Evolutionary conservation across 2,888 invertebrate genomes (phyloP), one percentile per base, ranked within the genome.

Genomic region (Melangyna quadrimaculata): DNA sequence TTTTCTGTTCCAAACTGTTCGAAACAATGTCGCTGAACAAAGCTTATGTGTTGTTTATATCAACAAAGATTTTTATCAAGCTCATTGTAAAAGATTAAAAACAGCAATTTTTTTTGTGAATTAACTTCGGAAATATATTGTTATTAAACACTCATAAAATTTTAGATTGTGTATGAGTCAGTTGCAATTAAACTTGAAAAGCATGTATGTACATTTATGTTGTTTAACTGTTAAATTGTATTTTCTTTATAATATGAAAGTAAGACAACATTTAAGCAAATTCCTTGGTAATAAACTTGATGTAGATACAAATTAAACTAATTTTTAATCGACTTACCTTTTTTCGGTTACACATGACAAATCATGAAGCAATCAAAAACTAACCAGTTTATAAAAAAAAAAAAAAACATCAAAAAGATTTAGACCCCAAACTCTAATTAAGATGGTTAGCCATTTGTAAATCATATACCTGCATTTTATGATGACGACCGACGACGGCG

Each of bases 311-410:
- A 7, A 57, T n/a, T 4, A 29, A 53, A 57, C 19, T 5, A 29
- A 29, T 32, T 55, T 32, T 17, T 2, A 24, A n/a, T 57, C 22
- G 12, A 6, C 19, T 7, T 22, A 59, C 6, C n/a, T n/a, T n/a
- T 43, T 61, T 61, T 61, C 14, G 24, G 61, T 61, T 43, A 61
- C 61, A 40, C 61, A 61, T 61, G 61, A 61, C 40, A 61, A 27
- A 43, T 17, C 40, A n/a, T 61, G 40, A 40, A 27, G 61, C 17
- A 24, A 61, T 61, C 40, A 40, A 40, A 57, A 35, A 1, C 22
- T 35, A 57, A 57, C 57, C 19, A 32, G 19, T 57, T 57, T 57
- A 3, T 14, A 40, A n/a, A 40, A 35, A 57, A 40, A 22, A 61
- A 40, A 37, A 40, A 8, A 61, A 32, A 35, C 57, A 19, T 22